Base-by-base conservation (phyloP, 2,113 vertebrate species). In the Diadophis punctatus region DNA sequence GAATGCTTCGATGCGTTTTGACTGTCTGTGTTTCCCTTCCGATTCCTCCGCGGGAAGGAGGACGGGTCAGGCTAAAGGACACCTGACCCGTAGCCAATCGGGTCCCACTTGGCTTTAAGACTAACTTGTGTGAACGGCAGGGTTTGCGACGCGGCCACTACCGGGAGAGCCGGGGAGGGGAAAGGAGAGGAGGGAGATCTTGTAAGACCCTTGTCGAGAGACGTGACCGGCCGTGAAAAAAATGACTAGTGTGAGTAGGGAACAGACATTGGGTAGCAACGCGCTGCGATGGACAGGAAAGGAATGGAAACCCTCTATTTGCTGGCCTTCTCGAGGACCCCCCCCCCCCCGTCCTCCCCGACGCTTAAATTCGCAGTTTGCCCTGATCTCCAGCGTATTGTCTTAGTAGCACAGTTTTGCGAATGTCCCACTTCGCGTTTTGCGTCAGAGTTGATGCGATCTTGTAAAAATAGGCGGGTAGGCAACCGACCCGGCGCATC, bases 61-160 rank as follows among this genome's bases (percentile, higher is more conserved):
- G 20, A 52, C 20, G 12, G 46, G 16, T 27, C 30, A 89, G 80
- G 43, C 55, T 53, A 48, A 27, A 10, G 89, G 90, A 39, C 87
- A 53, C 87, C 90, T 90, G 90, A 74, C 63, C 85, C 11, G 51
- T 23, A 91, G 14, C 95, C 96, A 95, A 96, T 95, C 89, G 63
- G 39, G 63, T 85, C 3, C 84, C 93, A 23, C 87, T 90, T 48
- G 9, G 0, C 56, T 10, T 60, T 88, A 92, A 95, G 85, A 87
- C 94, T 51, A 53, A 23, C 30, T 14, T 48, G 34, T 30, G 48
- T 8, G 58, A 30, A 48, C 58, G 34, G 87, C 84, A 22, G 56
- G 30, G 68, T 46, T 80, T 22, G 52, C 84, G 87, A 51, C 22
- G 74, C 52, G 46, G 30, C 53, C 7, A 55, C 92, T 93, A 55